These are phyloP conservation scores for Saxidomus purpurata DNA, from an alignment of 1,140 invertebrate genomes.

Conservation along the genomic window DNA sequence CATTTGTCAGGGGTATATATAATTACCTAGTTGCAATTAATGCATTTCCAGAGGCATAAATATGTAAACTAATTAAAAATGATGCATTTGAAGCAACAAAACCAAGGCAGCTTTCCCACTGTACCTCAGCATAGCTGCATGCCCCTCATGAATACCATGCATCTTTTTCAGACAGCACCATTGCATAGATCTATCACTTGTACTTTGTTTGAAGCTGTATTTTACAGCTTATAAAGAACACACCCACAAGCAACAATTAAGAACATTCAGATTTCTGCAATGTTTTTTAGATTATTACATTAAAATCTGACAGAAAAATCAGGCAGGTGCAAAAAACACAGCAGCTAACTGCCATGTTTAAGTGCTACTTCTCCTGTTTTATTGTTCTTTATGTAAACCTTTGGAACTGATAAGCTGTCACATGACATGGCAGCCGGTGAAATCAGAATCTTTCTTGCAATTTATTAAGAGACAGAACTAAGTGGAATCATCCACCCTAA, in stretches of 20 bases:
- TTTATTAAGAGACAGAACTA: background rate
- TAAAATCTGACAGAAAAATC: background rate
- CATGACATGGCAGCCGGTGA: background rate
- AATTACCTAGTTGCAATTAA: no score
- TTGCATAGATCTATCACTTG: background rate
- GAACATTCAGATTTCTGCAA: background rate
- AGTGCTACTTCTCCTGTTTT: background rate
- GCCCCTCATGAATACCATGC: no score
- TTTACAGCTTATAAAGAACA: background rate
- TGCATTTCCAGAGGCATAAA: no score
- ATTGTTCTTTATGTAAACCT: constrained; percentile 20
- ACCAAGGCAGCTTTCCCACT: no score
- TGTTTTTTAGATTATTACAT: background rate
- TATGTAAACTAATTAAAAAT: no score
- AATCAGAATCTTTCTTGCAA: background rate
- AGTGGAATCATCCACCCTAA: background rate
- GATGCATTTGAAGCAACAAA: no score
- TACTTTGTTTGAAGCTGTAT: background rate
- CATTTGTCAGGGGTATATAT: no score
- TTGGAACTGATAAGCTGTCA: background rate
- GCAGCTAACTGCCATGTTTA: background rate
- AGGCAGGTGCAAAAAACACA: constrained; percentile 1
- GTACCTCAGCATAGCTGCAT: no score
- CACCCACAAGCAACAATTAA: background rate
- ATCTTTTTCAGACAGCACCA: background rate